phyloP scores from a whole-genome alignment of 1,140 invertebrate species.

The Thaumetopoea pityocampa region DNA sequence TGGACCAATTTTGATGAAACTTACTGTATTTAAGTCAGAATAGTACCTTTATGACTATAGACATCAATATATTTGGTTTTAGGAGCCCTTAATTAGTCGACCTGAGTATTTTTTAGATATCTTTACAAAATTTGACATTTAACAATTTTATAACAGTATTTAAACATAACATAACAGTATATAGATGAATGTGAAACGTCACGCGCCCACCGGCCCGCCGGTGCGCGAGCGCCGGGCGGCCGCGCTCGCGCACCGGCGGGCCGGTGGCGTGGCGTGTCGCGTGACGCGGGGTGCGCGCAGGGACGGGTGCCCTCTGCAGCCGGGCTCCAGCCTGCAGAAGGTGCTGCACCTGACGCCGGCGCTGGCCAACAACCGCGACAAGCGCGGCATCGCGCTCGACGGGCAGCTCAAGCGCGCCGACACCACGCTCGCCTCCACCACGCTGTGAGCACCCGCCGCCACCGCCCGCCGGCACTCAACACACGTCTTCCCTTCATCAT shows the following conservation, averaged over 20 bases:
- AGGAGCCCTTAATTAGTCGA: too few relatives aligned
- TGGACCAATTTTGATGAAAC: too few relatives aligned
- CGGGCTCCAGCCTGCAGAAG: constrained; percentile 95
- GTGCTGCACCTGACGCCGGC: constrained; percentile 91
- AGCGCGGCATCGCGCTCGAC: constrained; percentile 95
- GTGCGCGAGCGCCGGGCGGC: not conserved
- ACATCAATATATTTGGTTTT: too few relatives aligned
- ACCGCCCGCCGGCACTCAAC: too few relatives aligned
- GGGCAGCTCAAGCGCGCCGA: constrained; percentile 94
- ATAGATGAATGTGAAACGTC: constrained; percentile 56
- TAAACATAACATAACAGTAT: too few relatives aligned
- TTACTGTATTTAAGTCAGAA: too few relatives aligned
- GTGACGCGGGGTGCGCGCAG: constrained; percentile 62
- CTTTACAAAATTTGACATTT: too few relatives aligned
- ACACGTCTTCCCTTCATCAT: too few relatives aligned
- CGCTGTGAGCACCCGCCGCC: constrained; percentile 85
- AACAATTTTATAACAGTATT: too few relatives aligned
- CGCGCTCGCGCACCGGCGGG: too few relatives aligned
- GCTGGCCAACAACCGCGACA: constrained; percentile 88
- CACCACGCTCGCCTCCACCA: constrained; percentile 96
- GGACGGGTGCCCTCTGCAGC: constrained; percentile 96
- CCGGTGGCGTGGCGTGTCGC: not conserved
- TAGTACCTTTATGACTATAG: too few relatives aligned
- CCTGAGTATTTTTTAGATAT: too few relatives aligned
- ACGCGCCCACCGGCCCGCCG: not conserved